A percentile compares a stretch with the other conserved stretches of the same genome.
Conservation (phyloP, 2,113 vertebrate genomes). For the Bubalus kerabau region DNA sequence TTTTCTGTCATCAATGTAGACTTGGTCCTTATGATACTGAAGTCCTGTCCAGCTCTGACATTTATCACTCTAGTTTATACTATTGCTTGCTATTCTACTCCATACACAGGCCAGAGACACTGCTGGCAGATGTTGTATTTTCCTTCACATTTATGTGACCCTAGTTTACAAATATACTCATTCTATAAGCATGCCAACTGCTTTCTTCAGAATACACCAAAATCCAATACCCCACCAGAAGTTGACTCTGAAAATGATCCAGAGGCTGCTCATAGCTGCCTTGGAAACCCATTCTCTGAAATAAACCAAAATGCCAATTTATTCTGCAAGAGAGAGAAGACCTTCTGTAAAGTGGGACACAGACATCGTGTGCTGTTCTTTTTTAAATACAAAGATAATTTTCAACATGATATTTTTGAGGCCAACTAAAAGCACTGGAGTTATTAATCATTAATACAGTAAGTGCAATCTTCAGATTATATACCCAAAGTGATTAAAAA, state of each 20-base stretch:
- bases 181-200: conserved; percentile 37
- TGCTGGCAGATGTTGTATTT: conserved; percentile 5
- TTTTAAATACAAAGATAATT: not conserved
- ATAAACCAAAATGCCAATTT: conserved; percentile 66
- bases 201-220: conserved; percentile 16
- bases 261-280: conserved; percentile 58
- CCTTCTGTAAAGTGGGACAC: not conserved
- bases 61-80: not conserved
- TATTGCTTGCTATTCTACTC: not conserved
- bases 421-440: not conserved
- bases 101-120: not conserved
- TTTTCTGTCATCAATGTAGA: not conserved
- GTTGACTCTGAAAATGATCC: conserved; percentile 50
- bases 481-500: not conserved
- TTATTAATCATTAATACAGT: not conserved
- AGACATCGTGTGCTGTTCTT: not conserved
- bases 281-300: conserved; percentile 35
- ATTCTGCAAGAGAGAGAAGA: conserved; percentile 60
- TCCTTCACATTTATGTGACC: conserved; percentile 22
- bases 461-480: conserved; percentile 35
- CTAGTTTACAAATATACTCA: conserved; percentile 30
- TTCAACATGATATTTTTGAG: not conserved
- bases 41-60: not conserved
- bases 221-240: conserved; percentile 54
- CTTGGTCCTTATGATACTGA: not conserved